phyloP scores from a whole-genome alignment of 2,113 vertebrate genomes.

The Gorsachius goisagi region DNA sequence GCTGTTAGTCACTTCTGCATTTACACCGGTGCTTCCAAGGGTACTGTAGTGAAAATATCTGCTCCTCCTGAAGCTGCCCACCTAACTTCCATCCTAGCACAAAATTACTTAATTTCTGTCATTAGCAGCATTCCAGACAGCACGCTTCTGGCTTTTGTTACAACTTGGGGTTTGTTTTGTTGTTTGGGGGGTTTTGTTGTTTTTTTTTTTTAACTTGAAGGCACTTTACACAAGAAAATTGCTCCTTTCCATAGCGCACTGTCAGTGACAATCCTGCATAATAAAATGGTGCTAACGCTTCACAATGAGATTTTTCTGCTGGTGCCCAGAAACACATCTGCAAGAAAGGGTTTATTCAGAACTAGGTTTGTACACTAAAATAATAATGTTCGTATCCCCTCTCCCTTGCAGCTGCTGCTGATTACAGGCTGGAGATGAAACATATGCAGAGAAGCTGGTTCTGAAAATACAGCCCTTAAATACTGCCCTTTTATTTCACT shows the following conservation, averaged over 20 bases:
- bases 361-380: not conserved
- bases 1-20: not conserved
- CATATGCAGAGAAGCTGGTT: not conserved
- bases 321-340: not conserved
- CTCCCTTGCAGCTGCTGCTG: not conserved
- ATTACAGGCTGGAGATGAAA: not conserved
- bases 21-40: not conserved
- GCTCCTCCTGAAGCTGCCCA: slow-evolving; percentile 5
- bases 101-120: not conserved
- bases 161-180: not conserved
- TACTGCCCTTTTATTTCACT: not conserved
- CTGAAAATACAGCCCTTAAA: not conserved
- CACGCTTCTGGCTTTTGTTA: not conserved
- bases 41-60: not conserved
- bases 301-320: not conserved
- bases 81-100: slow-evolving; percentile 22
- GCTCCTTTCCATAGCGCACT: not conserved
- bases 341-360: not conserved
- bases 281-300: not conserved
- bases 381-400: not conserved
- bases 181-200: not conserved
- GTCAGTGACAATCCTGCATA: not conserved
- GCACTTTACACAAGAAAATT: not conserved
- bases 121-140: slow-evolving; percentile 1
- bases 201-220: not conserved